Evolutionary conservation across 1,140 invertebrate genomes (phyloP), one percentile per base, ranked within the genome.

Genomic region (Lepidostoma basale): DNA sequence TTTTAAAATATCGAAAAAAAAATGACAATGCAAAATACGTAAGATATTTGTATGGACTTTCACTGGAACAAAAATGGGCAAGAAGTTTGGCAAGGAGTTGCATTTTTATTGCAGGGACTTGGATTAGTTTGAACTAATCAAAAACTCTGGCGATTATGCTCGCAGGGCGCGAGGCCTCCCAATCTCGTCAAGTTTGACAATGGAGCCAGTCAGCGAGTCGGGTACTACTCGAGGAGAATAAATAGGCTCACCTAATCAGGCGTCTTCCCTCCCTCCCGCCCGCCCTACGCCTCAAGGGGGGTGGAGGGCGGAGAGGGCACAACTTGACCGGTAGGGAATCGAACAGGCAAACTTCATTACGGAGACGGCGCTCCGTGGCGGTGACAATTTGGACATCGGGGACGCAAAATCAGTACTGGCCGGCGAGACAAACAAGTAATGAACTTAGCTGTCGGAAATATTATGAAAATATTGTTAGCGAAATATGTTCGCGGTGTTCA

Each of bases 321-420:
- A 40, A 54, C 44, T 68, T 67, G 69, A 67, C 69, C 69, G 60
- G 54, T 30, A 20, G 69, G 69, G 69, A 71, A 67, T 71, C 69
- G 52, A 71, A 71, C 64, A 59, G 65, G 65, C 69, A 71, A 71
- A 71, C 69, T 71, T 71, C 69, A 71, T 72, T 72, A 72, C 58
- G 33, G 18, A 54, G 36, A 49, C 45, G n/a, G n/a, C n/a, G n/a
- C n/a, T n/a, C n/a, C n/a, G n/a, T n/a, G 60, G 33, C 56, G 62
- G 47, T 62, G 65, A 67, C 69, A 68, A 70, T 70, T 59, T 62
- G 62, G 68, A 69, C 68, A 40, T 44, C n/a, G 58, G 68, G 63
- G 68, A 70, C 54, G 18, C 49, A 39, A 52, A 69, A 69, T 65
- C 54, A 65, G 42, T 18, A 47, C 59, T 23, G 26, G 64, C 28